These are phyloP conservation scores for Brachyhypopomus gauderio DNA, from an alignment of 2,113 vertebrate species.

Conservation along the genomic window DNA sequence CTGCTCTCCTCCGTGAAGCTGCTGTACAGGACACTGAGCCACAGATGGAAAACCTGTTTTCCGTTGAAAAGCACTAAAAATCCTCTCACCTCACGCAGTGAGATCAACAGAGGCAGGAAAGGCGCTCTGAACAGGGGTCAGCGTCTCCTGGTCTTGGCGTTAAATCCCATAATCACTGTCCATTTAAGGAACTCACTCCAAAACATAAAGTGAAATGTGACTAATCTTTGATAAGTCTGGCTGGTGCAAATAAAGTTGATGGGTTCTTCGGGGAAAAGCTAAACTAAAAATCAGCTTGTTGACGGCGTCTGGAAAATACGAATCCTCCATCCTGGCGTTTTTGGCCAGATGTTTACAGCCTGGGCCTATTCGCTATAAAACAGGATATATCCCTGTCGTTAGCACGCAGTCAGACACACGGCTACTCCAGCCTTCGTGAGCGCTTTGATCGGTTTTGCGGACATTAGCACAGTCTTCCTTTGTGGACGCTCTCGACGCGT, in stretches of 20 bases:
- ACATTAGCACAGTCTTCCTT: conserved; percentile 23
- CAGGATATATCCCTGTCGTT: neutral
- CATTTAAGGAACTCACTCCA: neutral
- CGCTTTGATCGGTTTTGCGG: neutral
- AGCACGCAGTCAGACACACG: neutral
- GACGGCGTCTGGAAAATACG: neutral
- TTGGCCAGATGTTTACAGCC: conserved; percentile 1
- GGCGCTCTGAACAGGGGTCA: neutral
- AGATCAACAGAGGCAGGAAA: neutral
- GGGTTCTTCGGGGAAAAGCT: conserved; percentile 6
- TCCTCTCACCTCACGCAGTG: neutral
- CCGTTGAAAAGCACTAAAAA: neutral
- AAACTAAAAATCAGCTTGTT: neutral
- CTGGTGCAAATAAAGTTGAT: neutral
- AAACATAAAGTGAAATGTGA: neutral
- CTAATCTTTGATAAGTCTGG: neutral
- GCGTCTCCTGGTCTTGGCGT: neutral
- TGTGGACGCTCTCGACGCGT: neutral
- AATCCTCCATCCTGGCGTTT: neutral
- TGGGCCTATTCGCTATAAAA: neutral
- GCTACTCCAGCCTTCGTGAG: neutral
- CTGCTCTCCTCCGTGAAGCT: neutral
- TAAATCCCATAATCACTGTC: neutral
- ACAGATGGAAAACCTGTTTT: neutral
- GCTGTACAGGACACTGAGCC: neutral